phyloP scores from a whole-genome alignment of 2,113 vertebrate genomes.

The Grantiella picta region DNA sequence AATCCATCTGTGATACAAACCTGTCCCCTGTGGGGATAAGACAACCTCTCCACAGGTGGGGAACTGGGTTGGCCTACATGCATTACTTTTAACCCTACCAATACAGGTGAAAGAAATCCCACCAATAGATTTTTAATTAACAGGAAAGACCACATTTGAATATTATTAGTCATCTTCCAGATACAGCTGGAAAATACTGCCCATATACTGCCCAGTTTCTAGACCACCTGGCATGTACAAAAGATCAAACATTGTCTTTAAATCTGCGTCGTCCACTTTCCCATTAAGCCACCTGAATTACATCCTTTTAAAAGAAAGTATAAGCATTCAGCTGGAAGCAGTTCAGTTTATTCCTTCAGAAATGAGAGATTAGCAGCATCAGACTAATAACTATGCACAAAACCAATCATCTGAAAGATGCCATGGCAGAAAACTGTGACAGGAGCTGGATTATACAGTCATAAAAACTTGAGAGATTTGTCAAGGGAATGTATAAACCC shows the following conservation, averaged over 20 bases:
- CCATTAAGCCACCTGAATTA: not conserved
- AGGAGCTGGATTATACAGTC: constrained; percentile 39
- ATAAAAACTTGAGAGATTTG: constrained; percentile 38
- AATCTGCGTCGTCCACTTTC: not conserved
- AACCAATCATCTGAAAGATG: constrained; percentile 44
- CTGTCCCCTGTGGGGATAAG: rapidly evolving
- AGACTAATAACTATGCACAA: constrained; percentile 50
- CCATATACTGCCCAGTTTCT: not conserved
- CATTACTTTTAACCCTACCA: not conserved
- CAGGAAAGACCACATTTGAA: not conserved
- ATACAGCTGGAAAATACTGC: not conserved
- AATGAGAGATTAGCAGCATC: constrained; percentile 49
- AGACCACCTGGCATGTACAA: not conserved
- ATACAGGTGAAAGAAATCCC: not conserved
- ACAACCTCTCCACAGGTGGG: not conserved
- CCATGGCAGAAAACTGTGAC: constrained; percentile 35
- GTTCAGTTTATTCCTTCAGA: constrained; percentile 31
- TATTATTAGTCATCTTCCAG: not conserved
- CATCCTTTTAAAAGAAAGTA: not conserved
- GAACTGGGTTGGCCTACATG: rapidly evolving
- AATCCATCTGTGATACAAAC: not conserved
- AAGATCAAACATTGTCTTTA: not conserved
- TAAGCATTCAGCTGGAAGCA: not conserved
- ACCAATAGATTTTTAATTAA: not conserved
- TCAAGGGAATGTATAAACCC: constrained; percentile 32